These are phyloP conservation scores for Mystacornis crossleyi DNA, from an alignment of 2,113 vertebrate genomes.

Conservation along the genomic window DNA sequence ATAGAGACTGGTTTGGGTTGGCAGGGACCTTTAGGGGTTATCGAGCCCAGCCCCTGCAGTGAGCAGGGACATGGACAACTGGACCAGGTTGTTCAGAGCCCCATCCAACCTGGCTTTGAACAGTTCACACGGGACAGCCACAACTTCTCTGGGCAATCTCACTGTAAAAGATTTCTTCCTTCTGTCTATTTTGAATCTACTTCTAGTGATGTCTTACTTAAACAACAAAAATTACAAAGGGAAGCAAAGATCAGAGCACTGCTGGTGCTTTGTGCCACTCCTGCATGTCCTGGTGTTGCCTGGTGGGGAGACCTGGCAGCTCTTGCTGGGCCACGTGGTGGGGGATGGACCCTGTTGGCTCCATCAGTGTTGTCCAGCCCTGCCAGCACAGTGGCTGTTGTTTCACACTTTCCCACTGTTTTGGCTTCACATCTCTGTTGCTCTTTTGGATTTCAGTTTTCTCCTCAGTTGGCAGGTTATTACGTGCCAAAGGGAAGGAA, in stretches of 20 bases:
- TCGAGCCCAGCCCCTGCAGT: neutral
- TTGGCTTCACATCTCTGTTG: neutral
- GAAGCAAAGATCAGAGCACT: neutral
- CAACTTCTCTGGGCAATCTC: neutral
- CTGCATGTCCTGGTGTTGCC: neutral
- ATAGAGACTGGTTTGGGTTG: neutral
- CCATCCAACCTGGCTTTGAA: neutral
- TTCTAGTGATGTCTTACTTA: neutral
- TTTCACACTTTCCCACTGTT: neutral
- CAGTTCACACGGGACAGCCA: neutral
- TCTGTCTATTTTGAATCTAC: neutral
- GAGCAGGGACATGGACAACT: neutral
- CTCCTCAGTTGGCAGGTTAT: neutral
- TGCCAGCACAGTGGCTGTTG: neutral
- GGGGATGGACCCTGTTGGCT: neutral
- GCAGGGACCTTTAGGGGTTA: neutral
- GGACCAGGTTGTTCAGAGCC: neutral
- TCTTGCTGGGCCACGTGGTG: neutral
- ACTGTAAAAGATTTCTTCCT: neutral
- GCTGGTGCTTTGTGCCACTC: neutral
- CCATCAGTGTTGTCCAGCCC: fast-evolving
- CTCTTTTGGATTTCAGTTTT: neutral
- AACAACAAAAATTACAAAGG: neutral
- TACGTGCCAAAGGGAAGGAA: neutral
- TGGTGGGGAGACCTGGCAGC: neutral